Evolutionary conservation across 2,888 invertebrate genomes (phyloP), one percentile per base, ranked within the genome.

Genomic region (Macrostomum cliftonense): DNA sequence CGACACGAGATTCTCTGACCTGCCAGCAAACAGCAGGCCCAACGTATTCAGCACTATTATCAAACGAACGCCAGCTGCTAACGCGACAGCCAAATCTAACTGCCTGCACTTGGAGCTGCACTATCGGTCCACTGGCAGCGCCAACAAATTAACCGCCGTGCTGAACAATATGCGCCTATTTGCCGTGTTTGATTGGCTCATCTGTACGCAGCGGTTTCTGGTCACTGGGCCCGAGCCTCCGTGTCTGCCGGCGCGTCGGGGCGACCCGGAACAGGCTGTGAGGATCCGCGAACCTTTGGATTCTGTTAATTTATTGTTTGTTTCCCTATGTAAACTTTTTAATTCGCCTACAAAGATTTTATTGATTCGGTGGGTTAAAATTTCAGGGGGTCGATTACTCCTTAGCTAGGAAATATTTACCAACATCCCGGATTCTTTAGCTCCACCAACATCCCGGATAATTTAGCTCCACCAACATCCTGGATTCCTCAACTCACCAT

Each of bases 141-240:
- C 77, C 17, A 77, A 79, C 0, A 80, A 83, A 56, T 85, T 86
- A 61, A 88, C 87, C 1, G 79, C 91, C 54, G 74, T 91, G 43
- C 74, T 93, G 47, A 89, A 91, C 73, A 87, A 87, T 67, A 89
- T 91, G 87, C 76, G 89, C 39, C 73, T 93, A 50, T 86, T 91
- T 78, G 83, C 85, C 1, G 81, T 91, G 54, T 75, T 89, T 59
- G 88, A 89, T 71, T 93, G 89, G 85, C 82, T 89, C 78, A 80
- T 86, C 67, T 77, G 80, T 9, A 78, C 84, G 1, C 74, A 78
- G 57, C 80, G 83, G 62, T 91, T 86, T 70, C 74, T 91, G 46
- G 74, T 58, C 39, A 60, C 61, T 14, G 59, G 58, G 79, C 56
- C 67, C 13, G 63, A 64, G 16, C 60, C 67, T 50, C 67, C 68